phyloP scores from a whole-genome alignment of 1,140 invertebrate species.

The Pachyrhynchus sulphureomaculatus region DNA sequence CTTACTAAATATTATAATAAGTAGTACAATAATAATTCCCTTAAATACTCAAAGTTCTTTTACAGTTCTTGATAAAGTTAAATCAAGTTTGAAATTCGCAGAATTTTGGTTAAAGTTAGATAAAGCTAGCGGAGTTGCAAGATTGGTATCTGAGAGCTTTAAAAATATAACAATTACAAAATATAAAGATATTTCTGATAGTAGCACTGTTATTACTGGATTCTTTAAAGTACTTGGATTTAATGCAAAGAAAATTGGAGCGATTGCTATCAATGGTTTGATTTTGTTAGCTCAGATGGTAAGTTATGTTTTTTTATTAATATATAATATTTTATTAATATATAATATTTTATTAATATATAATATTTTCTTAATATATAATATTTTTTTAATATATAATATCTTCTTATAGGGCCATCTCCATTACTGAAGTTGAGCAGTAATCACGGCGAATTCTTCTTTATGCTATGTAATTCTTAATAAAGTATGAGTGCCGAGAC shows the following conservation, averaged over 20 bases:
- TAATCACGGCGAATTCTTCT: no score
- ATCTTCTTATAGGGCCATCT: no score
- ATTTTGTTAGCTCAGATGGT: conserved; percentile 84
- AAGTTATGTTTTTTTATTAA: conserved; percentile 45
- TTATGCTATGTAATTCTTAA: no score
- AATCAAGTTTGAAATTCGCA: conserved; percentile 62
- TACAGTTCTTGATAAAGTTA: conserved; percentile 31
- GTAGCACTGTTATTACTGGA: conserved; percentile 56
- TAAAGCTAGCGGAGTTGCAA: conserved; percentile 53
- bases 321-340: not conserved
- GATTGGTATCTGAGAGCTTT: conserved; percentile 56
- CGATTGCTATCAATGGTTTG: conserved; percentile 76
- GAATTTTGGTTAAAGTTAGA: conserved; percentile 60
- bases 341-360: not conserved
- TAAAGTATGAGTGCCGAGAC: no score
- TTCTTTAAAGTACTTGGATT: conserved; percentile 73
- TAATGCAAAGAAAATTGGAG: conserved; percentile 71
- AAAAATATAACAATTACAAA: conserved; percentile 33
- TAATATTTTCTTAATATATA: no score
- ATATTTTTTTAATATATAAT: no score
- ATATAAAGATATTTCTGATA: conserved; percentile 24
- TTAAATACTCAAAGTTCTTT: not conserved
- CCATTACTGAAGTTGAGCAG: no score
- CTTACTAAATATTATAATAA: not conserved
- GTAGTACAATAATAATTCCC: not conserved